These are phyloP conservation scores for Upupa epops DNA, from an alignment of 2,113 vertebrate species.

Conservation along the genomic window DNA sequence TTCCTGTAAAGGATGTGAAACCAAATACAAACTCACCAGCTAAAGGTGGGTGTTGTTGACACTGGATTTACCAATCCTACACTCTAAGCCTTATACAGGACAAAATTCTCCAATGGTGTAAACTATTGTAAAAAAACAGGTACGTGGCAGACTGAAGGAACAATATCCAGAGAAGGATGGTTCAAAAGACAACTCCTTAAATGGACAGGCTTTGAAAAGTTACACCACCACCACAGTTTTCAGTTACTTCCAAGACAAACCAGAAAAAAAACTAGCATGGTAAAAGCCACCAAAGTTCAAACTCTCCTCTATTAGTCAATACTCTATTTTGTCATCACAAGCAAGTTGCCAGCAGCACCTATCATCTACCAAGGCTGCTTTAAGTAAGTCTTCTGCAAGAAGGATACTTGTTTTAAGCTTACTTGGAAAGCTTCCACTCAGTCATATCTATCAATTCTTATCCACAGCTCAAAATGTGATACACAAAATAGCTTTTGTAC, in stretches of 20 bases:
- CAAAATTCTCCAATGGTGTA: not conserved
- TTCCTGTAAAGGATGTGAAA: not conserved
- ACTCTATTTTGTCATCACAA: not conserved
- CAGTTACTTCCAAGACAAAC: not conserved
- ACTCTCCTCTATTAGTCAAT: not conserved
- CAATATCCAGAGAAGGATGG: slow-evolving; percentile 4
- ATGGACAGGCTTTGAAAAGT: not conserved
- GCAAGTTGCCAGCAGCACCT: not conserved
- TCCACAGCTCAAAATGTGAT: not conserved
- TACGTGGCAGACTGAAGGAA: not conserved
- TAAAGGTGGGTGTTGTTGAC: not conserved
- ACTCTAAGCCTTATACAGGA: not conserved
- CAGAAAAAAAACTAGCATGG: not conserved
- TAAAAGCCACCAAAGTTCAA: not conserved
- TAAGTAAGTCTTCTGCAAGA: not conserved
- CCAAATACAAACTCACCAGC: not conserved
- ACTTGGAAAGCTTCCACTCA: not conserved
- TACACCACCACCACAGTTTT: not conserved
- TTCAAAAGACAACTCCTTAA: slow-evolving; percentile 39
- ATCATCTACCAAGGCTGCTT: slow-evolving; percentile 44
- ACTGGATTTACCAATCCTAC: not conserved
- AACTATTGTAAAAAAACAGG: not conserved
- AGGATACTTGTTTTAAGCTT: not conserved
- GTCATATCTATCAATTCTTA: not conserved
- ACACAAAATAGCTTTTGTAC: not conserved